These are phyloP conservation scores for Zosterops lateralis DNA, from an alignment of 2,113 vertebrate genomes.

Conservation along the genomic window DNA sequence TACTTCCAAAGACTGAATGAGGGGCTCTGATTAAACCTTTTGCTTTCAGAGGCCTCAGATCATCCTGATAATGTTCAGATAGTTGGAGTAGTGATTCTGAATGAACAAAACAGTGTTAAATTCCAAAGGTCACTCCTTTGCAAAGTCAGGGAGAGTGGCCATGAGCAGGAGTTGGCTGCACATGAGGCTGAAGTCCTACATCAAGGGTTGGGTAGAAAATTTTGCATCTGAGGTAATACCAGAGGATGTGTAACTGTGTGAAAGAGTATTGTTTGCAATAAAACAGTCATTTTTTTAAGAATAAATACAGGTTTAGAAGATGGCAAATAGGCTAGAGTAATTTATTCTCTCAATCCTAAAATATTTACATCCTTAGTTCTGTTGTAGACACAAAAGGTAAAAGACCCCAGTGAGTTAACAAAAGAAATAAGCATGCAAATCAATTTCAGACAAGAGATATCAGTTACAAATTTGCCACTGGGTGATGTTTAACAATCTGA, in stretches of 20 bases:
- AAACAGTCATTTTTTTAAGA: neutral
- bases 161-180: neutral
- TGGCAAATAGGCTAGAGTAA: neutral
- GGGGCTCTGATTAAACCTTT: neutral
- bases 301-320: neutral
- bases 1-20: neutral
- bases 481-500: constrained; percentile 19
- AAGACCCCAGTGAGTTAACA: neutral
- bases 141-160: neutral
- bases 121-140: neutral
- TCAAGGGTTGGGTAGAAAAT: neutral
- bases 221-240: neutral
- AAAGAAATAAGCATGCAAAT: neutral
- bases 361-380: neutral
- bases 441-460: neutral
- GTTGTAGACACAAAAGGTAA: neutral
- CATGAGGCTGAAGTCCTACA: neutral
- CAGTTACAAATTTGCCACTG: constrained; percentile 26
- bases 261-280: neutral
- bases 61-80: neutral
- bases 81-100: neutral
- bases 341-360: constrained; percentile 4
- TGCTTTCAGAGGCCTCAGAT: constrained; percentile 1
- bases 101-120: neutral
- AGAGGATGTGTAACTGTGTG: neutral